phyloP scores from a whole-genome alignment of 2,888 invertebrate genomes.

The Drosophila cognata region DNA sequence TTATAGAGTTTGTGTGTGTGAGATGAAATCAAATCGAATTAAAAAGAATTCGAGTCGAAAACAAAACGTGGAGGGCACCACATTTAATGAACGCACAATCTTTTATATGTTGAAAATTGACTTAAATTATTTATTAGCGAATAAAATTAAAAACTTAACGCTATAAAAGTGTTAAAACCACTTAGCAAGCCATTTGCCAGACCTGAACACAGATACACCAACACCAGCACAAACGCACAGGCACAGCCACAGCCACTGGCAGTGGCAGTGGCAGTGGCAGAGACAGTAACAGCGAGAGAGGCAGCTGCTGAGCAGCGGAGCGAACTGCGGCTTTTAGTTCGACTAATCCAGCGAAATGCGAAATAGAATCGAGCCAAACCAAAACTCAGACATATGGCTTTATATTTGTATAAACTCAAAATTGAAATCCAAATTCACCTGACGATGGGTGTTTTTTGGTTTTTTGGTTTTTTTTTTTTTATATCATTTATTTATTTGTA shows the following conservation, averaged over 20 bases:
- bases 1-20: conserved; percentile 11
- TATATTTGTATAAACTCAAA: conserved; percentile 44
- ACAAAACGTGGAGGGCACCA: conserved; percentile 64
- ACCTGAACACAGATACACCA: conserved; percentile 17
- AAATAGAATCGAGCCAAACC: conserved; percentile 32
- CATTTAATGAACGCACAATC: conserved; percentile 74
- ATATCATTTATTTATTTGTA: neutral
- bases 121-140: conserved; percentile 81
- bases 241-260: neutral
- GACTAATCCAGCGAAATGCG: conserved; percentile 12
- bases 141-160: conserved; percentile 82
- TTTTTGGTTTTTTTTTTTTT: neutral
- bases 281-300: neutral
- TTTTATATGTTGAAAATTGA: conserved; percentile 73
- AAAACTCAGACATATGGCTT: conserved; percentile 21
- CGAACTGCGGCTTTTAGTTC: conserved; percentile 26
- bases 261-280: conserved; percentile 12
- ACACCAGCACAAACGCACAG: conserved; percentile 24
- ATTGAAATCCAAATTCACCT: conserved; percentile 43
- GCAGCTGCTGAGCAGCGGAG: neutral
- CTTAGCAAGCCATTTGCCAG: conserved; percentile 79
- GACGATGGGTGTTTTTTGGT: conserved; percentile 11
- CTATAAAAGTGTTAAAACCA: conserved; percentile 83
- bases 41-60: conserved; percentile 46
- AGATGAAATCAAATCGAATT: conserved; percentile 55